Percentiles rank a stretch among this genome's conserved stretches.
phyloP scores from a whole-genome alignment of 2,113 vertebrate species.

The Cyanoramphus novaezelandiae region DNA sequence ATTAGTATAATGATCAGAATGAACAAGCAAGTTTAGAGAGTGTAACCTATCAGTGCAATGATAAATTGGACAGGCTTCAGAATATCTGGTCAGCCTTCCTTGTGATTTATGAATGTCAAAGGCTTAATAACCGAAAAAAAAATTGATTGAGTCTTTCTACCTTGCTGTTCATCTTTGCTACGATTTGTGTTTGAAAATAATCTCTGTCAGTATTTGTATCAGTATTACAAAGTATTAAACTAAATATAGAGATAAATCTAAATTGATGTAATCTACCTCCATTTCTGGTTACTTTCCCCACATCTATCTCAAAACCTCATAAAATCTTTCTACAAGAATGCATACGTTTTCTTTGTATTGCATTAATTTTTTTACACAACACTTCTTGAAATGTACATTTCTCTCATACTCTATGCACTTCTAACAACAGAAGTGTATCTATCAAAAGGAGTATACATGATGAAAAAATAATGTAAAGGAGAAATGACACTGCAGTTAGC shows the following conservation, averaged over 20 bases:
- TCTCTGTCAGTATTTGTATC: not conserved
- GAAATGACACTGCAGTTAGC: not conserved
- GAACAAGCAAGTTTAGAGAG: conserved; percentile 23
- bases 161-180: not conserved
- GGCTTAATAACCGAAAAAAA: not conserved
- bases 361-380: not conserved
- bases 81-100: conserved; percentile 15
- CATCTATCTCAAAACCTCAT: not conserved
- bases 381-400: not conserved
- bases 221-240: not conserved
- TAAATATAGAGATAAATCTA: not conserved
- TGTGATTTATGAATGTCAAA: conserved; percentile 45
- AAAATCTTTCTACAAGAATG: not conserved
- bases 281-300: not conserved
- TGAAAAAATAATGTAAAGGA: not conserved
- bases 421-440: not conserved
- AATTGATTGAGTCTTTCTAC: not conserved
- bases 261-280: not conserved
- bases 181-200: conserved; percentile 7
- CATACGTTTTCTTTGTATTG: not conserved
- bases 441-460: not conserved
- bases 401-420: not conserved
- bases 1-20: conserved; percentile 32
- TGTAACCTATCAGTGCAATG: not conserved
- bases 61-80: not conserved